These are phyloP conservation scores for Artibeus jamaicensis DNA, from an alignment of 2,797 vertebrate genomes.

Conservation along the genomic window DNA sequence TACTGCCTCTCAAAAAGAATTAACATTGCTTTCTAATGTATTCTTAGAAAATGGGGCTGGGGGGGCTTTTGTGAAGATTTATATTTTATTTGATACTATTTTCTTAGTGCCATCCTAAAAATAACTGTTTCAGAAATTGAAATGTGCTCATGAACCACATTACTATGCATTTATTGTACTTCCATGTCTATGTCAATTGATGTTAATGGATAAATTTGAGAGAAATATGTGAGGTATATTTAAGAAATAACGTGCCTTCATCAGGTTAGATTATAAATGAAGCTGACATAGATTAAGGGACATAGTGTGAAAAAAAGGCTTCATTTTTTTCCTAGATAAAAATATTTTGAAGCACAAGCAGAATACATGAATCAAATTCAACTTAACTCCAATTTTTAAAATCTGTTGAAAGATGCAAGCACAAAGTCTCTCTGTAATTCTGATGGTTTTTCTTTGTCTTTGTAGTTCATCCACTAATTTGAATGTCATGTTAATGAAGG, in stretches of 20 bases:
- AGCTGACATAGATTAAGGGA: not conserved
- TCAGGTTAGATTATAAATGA: constrained; percentile 19
- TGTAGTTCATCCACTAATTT: not conserved
- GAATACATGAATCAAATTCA: constrained; percentile 7
- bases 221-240: not conserved
- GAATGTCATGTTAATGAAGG: not conserved
- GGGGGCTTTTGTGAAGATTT: not conserved
- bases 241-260: constrained; percentile 17
- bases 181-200: not conserved
- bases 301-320: not conserved
- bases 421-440: not conserved
- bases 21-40: not conserved
- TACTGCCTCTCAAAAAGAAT: not conserved
- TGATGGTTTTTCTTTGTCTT: not conserved
- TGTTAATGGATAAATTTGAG: not conserved
- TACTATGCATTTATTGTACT: not conserved
- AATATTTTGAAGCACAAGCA: constrained; percentile 31
- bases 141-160: not conserved
- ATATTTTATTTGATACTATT: constrained; percentile 8
- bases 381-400: not conserved
- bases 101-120: not conserved
- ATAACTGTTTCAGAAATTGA: not conserved
- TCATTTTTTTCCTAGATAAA: constrained; percentile 38
- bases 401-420: constrained; percentile 3
- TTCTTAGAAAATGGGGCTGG: not conserved